Conservation (phyloP, 1,140 invertebrate species). For the Nephila pilipes region DNA sequence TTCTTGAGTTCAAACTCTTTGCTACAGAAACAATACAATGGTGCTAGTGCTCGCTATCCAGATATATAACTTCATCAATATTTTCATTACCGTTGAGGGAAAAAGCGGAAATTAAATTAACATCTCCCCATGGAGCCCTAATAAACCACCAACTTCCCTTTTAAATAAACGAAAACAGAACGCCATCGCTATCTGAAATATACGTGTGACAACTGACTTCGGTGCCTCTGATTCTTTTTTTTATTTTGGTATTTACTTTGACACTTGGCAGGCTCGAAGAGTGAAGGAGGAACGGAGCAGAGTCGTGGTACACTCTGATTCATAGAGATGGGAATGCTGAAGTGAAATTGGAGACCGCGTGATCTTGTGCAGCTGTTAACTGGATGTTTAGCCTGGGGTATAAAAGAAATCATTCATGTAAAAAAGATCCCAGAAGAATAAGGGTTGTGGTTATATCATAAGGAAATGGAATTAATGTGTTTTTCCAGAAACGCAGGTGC, state of each 20-base stretch:
- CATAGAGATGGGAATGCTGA: conserved; percentile 42
- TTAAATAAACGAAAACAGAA: neutral
- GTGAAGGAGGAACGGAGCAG: neutral
- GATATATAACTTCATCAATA: neutral
- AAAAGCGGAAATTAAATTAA: conserved; percentile 2
- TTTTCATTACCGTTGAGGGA: neutral
- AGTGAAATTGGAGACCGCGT: conserved; percentile 57
- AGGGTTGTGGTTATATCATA: neutral
- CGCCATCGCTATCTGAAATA: neutral
- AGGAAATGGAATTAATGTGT: neutral
- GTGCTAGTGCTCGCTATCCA: no score
- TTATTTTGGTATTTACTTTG: neutral
- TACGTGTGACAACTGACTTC: neutral
- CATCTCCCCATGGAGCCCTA: neutral
- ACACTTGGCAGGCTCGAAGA: conserved; percentile 26
- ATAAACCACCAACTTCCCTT: neutral
- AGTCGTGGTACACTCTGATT: conserved; percentile 32
- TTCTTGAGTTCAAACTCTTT: no score
- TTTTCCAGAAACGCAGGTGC: conserved; percentile 32
- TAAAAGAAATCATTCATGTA: neutral
- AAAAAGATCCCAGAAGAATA: neutral
- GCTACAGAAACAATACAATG: no score
- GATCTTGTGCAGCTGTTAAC: conserved; percentile 36
- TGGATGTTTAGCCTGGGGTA: neutral
- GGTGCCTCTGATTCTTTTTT: neutral